These are phyloP conservation scores for Neolamprologus tretocephalus DNA, from an alignment of 2,113 vertebrate species.

Conservation along the genomic window DNA sequence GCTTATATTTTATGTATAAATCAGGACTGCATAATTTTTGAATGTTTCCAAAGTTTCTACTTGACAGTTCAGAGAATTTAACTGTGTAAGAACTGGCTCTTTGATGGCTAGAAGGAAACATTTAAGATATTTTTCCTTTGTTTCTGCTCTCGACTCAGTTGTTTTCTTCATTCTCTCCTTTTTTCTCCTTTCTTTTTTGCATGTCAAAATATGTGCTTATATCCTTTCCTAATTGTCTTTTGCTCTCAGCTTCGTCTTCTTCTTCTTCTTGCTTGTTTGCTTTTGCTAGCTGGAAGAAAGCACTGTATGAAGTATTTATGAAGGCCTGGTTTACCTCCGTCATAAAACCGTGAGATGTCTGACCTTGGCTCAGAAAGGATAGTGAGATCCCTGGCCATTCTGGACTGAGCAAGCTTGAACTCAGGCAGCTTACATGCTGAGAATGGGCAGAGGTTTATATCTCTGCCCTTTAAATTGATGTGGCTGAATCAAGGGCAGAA, in stretches of 20 bases:
- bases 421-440: slow-evolving; percentile 10
- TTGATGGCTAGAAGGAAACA: not conserved
- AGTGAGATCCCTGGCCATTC: slow-evolving; percentile 26
- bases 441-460: slow-evolving; percentile 34
- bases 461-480: slow-evolving; percentile 37
- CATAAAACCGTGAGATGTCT: slow-evolving; percentile 47
- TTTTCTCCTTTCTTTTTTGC: not conserved
- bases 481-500: slow-evolving; percentile 29
- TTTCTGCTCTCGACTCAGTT: not conserved
- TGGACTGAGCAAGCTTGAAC: slow-evolving; percentile 10
- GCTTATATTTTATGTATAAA: not conserved
- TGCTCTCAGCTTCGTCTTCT: not conserved
- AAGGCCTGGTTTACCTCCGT: slow-evolving; percentile 46
- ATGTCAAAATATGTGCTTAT: slow-evolving; percentile 3
- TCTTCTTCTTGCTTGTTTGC: not conserved
- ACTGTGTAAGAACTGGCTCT: not conserved
- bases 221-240: slow-evolving; percentile 7
- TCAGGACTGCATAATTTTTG: not conserved
- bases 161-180: not conserved
- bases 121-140: not conserved
- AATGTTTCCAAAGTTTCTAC: slow-evolving; percentile 6
- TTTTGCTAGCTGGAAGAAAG: slow-evolving; percentile 28
- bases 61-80: not conserved
- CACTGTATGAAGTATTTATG: slow-evolving; percentile 55
- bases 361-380: slow-evolving; percentile 43